Conservation (phyloP, 1,140 invertebrate genomes). For the Penaeus indicus region DNA sequence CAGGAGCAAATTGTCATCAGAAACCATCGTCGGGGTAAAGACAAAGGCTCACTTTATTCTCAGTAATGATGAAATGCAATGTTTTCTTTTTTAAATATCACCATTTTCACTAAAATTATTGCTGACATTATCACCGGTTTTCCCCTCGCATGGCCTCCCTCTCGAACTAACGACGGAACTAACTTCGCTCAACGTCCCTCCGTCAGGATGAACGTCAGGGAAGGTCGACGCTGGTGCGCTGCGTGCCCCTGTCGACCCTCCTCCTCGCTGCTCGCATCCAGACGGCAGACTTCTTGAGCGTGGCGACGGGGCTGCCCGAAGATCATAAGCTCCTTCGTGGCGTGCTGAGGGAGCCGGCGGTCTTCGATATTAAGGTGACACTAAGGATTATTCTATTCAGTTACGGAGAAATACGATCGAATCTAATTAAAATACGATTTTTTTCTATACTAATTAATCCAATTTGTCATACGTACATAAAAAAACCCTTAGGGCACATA, state of each 20-base stretch:
- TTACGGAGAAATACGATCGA: too few species aligned
- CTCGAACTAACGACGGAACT: background rate
- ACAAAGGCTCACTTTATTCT: too few species aligned
- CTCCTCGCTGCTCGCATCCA: slow-evolving; percentile 10
- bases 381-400: too few species aligned
- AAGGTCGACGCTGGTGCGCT: slow-evolving; percentile 8
- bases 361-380: too few species aligned
- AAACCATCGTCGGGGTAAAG: slow-evolving; percentile 42
- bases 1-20: slow-evolving; percentile 43
- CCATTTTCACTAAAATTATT: too few species aligned
- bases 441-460: too few species aligned
- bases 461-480: too few species aligned
- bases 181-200: background rate
- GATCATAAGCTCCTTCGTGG: background rate
- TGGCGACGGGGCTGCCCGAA: slow-evolving; percentile 11
- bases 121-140: background rate
- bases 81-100: too few species aligned
- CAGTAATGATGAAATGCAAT: too few species aligned
- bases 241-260: slow-evolving; percentile 19
- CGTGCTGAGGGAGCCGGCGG: too few species aligned
- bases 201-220: slow-evolving; percentile 29
- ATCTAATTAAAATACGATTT: too few species aligned
- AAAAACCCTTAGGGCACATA: too few species aligned
- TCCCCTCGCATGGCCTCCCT: background rate
- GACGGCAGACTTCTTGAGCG: slow-evolving; percentile 15